Percentiles rank a stretch among this genome's conserved stretches.
Conservation (phyloP, 2,888 invertebrate species). For the Gasteruption jaculator region DNA sequence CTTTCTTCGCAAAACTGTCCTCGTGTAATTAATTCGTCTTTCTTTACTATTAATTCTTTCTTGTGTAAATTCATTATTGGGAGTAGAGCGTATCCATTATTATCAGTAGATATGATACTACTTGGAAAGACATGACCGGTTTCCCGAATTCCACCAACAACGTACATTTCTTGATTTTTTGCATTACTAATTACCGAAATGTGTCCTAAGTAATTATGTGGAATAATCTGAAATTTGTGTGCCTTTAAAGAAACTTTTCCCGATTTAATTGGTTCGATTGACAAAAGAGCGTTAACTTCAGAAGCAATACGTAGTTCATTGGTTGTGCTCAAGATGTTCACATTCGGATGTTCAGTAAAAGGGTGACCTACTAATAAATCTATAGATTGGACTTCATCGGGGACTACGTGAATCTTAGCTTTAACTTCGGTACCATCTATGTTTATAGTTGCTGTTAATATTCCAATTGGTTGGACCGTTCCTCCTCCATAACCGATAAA, state of each 20-base stretch:
- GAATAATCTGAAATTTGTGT: not conserved
- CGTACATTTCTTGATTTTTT: not conserved
- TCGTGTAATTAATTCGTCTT: constrained; percentile 1
- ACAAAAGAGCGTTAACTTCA: not conserved
- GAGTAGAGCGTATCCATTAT: not conserved
- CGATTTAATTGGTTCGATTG: not conserved
- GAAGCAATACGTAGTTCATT: not conserved
- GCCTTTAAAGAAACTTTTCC: constrained; percentile 6
- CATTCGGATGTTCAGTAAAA: constrained; percentile 25
- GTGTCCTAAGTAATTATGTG: constrained; percentile 9
- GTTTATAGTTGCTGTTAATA: constrained; percentile 4
- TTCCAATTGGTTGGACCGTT: constrained; percentile 16
- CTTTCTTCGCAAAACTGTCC: constrained; percentile 8
- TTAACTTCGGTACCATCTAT: constrained; percentile 15
- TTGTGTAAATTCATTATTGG: constrained; percentile 12
- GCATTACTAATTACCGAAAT: not conserved
- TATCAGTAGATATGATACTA: constrained; percentile 1
- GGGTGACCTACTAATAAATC: constrained; percentile 27
- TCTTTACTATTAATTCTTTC: not conserved
- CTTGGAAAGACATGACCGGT: constrained; percentile 5
- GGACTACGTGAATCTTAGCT: constrained; percentile 23
- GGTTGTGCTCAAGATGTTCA: constrained; percentile 20
- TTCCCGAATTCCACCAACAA: constrained; percentile 10
- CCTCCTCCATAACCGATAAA: constrained; percentile 24
- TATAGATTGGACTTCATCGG: constrained; percentile 22